A percentile compares a stretch with the other conserved stretches of the same genome.
Evolutionary conservation across 2,113 vertebrate species (phyloP).

Genomic region (Colinus virginianus): DNA sequence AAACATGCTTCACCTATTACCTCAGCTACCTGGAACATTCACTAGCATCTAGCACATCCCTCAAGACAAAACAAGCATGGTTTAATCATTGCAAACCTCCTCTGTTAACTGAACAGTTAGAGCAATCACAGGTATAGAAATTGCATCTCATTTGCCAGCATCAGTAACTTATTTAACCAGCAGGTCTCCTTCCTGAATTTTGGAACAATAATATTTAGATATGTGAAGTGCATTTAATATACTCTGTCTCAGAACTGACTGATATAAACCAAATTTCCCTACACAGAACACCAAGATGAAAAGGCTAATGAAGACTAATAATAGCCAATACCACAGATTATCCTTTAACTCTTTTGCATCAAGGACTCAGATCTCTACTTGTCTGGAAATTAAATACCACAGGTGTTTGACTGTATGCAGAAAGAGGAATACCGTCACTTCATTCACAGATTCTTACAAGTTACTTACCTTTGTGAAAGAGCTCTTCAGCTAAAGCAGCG

Average conservation of each 20-base stretch:
- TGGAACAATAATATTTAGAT: neutral
- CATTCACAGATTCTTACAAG: neutral
- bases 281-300: neutral
- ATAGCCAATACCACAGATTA: neutral
- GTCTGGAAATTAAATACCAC: neutral
- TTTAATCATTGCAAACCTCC: conserved; percentile 5
- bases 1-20: neutral
- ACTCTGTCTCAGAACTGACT: neutral
- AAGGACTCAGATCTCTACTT: neutral
- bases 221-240: neutral
- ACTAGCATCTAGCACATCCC: neutral
- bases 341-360: neutral
- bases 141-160: neutral
- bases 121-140: neutral
- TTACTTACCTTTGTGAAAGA: conserved; percentile 93
- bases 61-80: neutral
- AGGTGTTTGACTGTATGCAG: neutral
- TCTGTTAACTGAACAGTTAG: neutral
- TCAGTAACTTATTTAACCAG: conserved; percentile 21
- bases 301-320: neutral
- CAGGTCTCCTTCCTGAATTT: neutral
- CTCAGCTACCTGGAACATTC: neutral
- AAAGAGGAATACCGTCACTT: neutral
- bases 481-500: conserved; percentile 91
- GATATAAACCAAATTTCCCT: neutral